Evolutionary conservation across 1,140 invertebrate genomes (phyloP).

Genomic region (Papilio xuthus): DNA sequence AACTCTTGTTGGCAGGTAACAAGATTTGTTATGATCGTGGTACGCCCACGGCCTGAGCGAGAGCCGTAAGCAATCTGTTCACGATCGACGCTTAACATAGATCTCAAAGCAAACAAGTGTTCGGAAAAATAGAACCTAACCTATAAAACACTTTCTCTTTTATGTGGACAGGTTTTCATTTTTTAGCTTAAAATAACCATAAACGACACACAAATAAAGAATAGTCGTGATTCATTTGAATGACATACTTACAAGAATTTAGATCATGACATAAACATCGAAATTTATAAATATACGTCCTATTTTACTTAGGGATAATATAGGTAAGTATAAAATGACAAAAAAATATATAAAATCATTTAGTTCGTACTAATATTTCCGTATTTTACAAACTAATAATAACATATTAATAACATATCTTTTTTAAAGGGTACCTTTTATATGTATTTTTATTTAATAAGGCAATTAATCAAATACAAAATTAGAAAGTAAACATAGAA

Average conservation of each 20-base stretch:
- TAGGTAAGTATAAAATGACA: too few species aligned
- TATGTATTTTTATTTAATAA: background rate
- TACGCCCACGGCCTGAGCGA: background rate
- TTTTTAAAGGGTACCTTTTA: too few species aligned
- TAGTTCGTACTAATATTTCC: too few species aligned
- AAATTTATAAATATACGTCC: too few species aligned
- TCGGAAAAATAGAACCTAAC: slow-evolving; percentile 20
- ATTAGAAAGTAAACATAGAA: slow-evolving; percentile 27
- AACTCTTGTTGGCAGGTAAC: background rate
- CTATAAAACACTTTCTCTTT: slow-evolving; percentile 17
- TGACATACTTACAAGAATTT: background rate
- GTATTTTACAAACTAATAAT: too few species aligned
- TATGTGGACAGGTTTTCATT: slow-evolving; percentile 13
- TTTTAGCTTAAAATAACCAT: background rate
- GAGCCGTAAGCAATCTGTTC: background rate
- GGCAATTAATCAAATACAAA: background rate
- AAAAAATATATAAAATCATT: too few species aligned
- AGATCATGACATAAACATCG: background rate
- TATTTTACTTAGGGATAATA: too few species aligned
- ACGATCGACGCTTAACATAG: slow-evolving; percentile 1
- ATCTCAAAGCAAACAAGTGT: slow-evolving; percentile 18
- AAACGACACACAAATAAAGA: background rate
- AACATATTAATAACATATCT: too few species aligned
- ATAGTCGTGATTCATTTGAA: background rate
- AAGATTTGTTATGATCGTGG: slow-evolving; percentile 14